Percentiles rank a stretch among this genome's conserved stretches.
Conservation (phyloP, 1,140 invertebrate genomes). For the Carposina sasakii region DNA sequence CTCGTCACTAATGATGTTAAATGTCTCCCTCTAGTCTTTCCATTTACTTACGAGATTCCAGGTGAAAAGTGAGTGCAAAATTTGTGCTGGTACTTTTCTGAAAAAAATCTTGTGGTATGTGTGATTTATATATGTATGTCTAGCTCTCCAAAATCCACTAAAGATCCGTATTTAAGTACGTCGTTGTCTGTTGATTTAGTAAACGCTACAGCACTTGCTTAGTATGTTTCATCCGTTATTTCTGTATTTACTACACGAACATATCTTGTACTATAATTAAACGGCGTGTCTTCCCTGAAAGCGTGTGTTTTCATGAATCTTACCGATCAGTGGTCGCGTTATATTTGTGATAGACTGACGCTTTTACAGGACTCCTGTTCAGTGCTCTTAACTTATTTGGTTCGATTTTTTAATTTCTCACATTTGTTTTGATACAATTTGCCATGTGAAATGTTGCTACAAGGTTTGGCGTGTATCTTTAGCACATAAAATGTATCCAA, state of each 20-base stretch:
- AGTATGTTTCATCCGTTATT: conserved; percentile 14
- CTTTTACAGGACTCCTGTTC: conserved; percentile 31
- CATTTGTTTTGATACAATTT: not conserved
- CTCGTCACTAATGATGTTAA: no score
- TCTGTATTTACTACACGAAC: conserved; percentile 20
- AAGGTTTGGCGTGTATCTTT: not conserved
- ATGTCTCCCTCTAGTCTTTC: no score
- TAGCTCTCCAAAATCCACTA: no score
- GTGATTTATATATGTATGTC: no score
- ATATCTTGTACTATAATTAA: conserved; percentile 42
- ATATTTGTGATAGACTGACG: conserved; percentile 28
- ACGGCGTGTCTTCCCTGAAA: conserved; percentile 33
- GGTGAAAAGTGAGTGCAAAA: no score
- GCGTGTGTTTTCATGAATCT: conserved; percentile 29
- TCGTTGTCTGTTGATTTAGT: no score
- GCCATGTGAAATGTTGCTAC: not conserved
- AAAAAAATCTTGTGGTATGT: no score
- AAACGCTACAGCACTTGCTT: not conserved
- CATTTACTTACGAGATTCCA: no score
- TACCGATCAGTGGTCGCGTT: conserved; percentile 30
- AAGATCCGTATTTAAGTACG: no score
- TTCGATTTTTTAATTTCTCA: conserved; percentile 10
- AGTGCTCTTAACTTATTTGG: conserved; percentile 23
- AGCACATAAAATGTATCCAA: not conserved
- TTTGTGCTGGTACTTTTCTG: no score